Percentiles rank a stretch among this genome's conserved stretches.
These are phyloP conservation scores for Morone saxatilis DNA, from an alignment of 2,113 vertebrate genomes.

Conservation along the genomic window DNA sequence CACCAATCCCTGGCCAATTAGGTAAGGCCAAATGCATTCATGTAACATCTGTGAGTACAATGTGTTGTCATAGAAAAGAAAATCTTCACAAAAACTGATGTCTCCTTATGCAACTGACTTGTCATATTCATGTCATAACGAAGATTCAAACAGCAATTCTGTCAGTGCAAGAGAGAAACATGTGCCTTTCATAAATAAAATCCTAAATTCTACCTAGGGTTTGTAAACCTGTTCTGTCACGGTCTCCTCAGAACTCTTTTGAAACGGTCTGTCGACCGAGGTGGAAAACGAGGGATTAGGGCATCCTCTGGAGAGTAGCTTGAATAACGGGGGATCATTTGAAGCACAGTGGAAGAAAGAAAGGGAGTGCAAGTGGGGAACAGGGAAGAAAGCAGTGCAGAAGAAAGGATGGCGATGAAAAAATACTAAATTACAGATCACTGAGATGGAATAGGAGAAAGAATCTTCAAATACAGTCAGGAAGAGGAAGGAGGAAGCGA, in stretches of 20 bases:
- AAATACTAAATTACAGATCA: constrained; percentile 54
- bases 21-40: constrained; percentile 67
- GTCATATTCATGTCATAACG: constrained; percentile 35
- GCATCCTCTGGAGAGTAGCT: constrained; percentile 62
- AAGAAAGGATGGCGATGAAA: constrained; percentile 27
- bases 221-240: constrained; percentile 55
- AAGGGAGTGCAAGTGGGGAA: constrained; percentile 10
- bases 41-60: constrained; percentile 68
- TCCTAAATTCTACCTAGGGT: constrained; percentile 39
- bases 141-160: constrained; percentile 37
- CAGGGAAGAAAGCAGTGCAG: constrained; percentile 19
- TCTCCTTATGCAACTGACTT: constrained; percentile 22
- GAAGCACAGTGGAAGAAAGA: constrained; percentile 35
- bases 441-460: constrained; percentile 30
- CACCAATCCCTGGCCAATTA: constrained; percentile 72
- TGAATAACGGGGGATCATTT: constrained; percentile 65
- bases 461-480: constrained; percentile 31
- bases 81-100: constrained; percentile 20
- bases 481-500: constrained; percentile 36
- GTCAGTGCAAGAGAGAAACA: constrained; percentile 29
- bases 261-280: constrained; percentile 69
- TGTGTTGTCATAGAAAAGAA: constrained; percentile 47
- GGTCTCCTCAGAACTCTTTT: constrained; percentile 53
- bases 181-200: constrained; percentile 29
- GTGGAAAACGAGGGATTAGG: constrained; percentile 72